These are phyloP conservation scores for Holothuria leucospilota DNA, from an alignment of 53 echinoderm and acorn worm species.

Conservation along the genomic window DNA sequence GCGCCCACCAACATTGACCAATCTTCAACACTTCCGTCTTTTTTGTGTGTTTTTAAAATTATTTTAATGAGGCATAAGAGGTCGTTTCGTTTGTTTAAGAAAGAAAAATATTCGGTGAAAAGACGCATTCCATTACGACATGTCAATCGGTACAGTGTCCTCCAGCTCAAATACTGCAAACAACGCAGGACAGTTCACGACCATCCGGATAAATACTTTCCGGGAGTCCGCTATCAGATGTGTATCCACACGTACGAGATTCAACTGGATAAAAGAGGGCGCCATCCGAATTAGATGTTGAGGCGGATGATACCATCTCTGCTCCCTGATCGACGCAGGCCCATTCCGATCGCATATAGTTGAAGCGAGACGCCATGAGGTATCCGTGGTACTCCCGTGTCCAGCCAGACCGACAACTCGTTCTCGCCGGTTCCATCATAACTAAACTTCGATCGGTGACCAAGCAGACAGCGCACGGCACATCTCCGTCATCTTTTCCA, in stretches of 20 bases:
- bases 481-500: conserved; percentile 28
- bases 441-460: conserved; percentile 1
- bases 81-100: too few species aligned
- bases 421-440: conserved; percentile 25
- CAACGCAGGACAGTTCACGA: neutral
- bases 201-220: neutral
- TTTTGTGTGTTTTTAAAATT: too few species aligned
- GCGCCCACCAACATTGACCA: too few species aligned
- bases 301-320: neutral
- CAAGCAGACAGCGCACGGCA: conserved; percentile 36
- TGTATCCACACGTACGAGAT: neutral
- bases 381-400: conserved; percentile 45
- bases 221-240: neutral
- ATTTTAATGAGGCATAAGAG: too few species aligned
- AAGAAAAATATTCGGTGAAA: too few species aligned
- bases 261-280: conserved; percentile 41
- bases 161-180: neutral
- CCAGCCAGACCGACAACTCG: conserved; percentile 12
- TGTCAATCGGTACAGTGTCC: too few species aligned
- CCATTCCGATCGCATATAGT: conserved; percentile 10
- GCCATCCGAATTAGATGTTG: neutral
- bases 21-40: too few species aligned
- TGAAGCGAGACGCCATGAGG: conserved; percentile 9
- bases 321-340: neutral
- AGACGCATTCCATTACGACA: too few species aligned